These are phyloP conservation scores for Stegostoma tigrinum DNA, from an alignment of 2,113 vertebrate species.

Conservation along the genomic window DNA sequence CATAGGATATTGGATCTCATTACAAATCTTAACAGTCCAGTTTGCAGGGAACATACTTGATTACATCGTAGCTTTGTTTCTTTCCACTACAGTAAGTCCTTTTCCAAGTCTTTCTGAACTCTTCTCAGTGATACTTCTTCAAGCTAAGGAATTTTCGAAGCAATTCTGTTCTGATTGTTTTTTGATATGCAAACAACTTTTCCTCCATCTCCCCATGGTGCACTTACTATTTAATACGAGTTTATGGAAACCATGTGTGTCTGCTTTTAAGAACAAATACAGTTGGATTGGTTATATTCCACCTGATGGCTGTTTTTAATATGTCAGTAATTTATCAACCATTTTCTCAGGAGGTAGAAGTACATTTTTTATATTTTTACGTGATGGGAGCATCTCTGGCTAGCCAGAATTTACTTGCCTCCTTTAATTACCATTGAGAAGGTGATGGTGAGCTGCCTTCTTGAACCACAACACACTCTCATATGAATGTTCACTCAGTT, in stretches of 20 bases:
- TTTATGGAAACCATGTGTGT: not conserved
- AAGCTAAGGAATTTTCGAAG: not conserved
- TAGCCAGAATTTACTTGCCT: no score
- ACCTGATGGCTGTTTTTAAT: not conserved
- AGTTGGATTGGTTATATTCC: not conserved
- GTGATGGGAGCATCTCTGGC: no score
- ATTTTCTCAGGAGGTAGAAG: not conserved
- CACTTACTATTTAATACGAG: no score
- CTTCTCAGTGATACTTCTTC: not conserved
- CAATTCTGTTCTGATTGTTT: not conserved
- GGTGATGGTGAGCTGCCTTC: no score
- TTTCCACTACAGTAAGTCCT: not conserved
- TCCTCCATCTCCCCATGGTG: no score
- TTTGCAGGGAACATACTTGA: no score
- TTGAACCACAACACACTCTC: not conserved
- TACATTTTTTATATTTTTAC: not conserved
- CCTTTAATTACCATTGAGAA: no score
- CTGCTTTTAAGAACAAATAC: not conserved
- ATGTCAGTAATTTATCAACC: not conserved
- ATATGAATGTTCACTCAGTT: not conserved
- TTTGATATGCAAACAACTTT: not conserved
- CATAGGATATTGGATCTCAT: no score
- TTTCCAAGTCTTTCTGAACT: not conserved
- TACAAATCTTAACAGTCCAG: no score
- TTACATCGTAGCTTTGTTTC: no score